These are phyloP conservation scores for Mylabris sibirica DNA, from an alignment of 2,888 invertebrate species.

Conservation along the genomic window DNA sequence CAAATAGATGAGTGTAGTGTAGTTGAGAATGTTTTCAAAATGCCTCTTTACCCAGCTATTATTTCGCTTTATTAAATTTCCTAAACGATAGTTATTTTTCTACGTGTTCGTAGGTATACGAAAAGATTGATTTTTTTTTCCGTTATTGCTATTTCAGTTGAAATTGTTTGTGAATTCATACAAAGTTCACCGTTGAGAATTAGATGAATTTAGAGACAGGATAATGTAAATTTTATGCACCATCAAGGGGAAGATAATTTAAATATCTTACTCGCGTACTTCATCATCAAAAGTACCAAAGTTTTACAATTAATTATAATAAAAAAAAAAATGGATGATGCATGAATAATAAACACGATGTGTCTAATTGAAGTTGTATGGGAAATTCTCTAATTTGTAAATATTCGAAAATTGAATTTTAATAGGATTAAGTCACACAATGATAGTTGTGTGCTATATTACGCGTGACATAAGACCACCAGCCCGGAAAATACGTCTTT, in stretches of 20 bases:
- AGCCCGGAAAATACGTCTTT: constrained; percentile 48
- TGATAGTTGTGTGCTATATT: constrained; percentile 40
- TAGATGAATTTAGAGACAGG: not conserved
- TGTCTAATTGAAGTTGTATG: no score
- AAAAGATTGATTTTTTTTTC: not conserved
- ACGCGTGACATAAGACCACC: constrained; percentile 45
- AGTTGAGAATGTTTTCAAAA: not conserved
- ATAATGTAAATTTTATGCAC: not conserved
- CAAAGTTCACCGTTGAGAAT: not conserved
- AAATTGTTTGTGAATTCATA: not conserved
- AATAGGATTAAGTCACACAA: constrained; percentile 14
- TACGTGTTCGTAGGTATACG: not conserved
- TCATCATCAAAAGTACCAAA: not conserved
- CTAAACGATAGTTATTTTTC: not conserved
- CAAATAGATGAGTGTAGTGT: not conserved
- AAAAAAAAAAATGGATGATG: not conserved
- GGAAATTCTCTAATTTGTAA: no score
- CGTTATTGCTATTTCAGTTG: not conserved
- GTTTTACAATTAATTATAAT: not conserved
- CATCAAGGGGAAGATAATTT: not conserved
- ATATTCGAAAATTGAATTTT: not conserved
- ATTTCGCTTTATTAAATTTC: not conserved
- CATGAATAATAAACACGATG: not conserved
- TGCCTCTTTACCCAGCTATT: not conserved
- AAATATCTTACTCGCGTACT: not conserved